phyloP scores from a whole-genome alignment of 37 sponge, comb jelly and placozoan genomes.

The Corticium candelabrum region DNA sequence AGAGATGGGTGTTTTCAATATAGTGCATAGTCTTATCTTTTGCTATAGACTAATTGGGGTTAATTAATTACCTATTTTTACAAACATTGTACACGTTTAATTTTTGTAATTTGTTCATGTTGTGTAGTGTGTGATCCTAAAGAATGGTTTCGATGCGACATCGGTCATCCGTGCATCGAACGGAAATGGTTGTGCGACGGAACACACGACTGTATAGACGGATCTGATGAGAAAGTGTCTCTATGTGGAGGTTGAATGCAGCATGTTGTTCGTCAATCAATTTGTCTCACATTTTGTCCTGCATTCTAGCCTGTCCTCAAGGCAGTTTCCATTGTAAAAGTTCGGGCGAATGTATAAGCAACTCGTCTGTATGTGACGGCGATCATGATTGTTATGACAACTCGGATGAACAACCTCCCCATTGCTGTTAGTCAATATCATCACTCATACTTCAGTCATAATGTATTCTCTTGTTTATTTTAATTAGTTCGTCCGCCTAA shows the following conservation, averaged over 20 bases:
- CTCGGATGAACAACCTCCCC: not conserved
- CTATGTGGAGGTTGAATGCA: not conserved
- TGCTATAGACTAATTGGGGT: no score
- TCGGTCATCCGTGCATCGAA: not conserved
- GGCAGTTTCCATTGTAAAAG: not conserved
- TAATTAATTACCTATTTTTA: no score
- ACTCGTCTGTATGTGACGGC: not conserved
- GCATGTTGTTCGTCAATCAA: no score
- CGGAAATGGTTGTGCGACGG: not conserved
- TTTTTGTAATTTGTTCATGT: not conserved
- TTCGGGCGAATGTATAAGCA: not conserved
- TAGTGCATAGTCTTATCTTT: not conserved
- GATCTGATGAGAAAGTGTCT: not conserved
- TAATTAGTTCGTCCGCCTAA: not conserved
- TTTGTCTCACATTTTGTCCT: not conserved
- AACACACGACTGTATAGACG: not conserved
- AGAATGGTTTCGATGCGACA: not conserved
- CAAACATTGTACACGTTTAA: no score
- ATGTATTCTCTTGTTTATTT: not conserved
- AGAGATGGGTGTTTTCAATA: not conserved
- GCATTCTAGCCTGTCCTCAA: not conserved
- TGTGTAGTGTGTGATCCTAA: not conserved
- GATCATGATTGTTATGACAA: not conserved
- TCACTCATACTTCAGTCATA: not conserved
- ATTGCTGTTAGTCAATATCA: not conserved